phyloP scores from a whole-genome alignment of 2,797 vertebrate species.

The Crax fasciolata region DNA sequence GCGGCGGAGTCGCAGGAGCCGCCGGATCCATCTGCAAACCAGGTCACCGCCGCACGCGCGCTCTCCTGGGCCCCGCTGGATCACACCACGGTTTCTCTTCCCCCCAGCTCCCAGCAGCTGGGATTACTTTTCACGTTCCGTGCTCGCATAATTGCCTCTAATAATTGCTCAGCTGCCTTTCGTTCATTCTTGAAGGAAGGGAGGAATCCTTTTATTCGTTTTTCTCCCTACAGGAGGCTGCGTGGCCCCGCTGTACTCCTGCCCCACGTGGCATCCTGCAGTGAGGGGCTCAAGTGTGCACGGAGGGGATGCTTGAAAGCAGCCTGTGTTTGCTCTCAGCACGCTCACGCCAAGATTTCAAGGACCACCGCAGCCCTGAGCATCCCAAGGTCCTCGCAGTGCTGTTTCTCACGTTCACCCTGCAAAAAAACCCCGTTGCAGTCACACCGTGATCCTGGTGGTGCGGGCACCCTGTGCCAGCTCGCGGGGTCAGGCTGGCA shows the following conservation, averaged over 20 bases:
- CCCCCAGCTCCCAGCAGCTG: constrained; percentile 38
- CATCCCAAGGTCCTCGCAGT: not conserved
- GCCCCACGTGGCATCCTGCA: not conserved
- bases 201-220: too few species aligned
- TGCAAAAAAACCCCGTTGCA: constrained; percentile 22
- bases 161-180: constrained; percentile 43
- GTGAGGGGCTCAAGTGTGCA: not conserved
- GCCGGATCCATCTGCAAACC: constrained; percentile 60
- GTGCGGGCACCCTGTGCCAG: not conserved
- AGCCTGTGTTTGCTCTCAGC: fast-evolving
- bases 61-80: constrained; percentile 64
- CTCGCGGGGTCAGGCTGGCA: constrained; percentile 34
- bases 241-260: not conserved
- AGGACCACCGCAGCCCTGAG: not conserved
- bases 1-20: constrained; percentile 25
- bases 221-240: not conserved
- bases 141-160: constrained; percentile 66
- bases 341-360: not conserved
- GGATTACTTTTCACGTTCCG: constrained; percentile 46
- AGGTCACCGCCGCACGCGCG: constrained; percentile 51
- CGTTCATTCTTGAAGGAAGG: not conserved
- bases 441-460: fast-evolving
- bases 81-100: constrained; percentile 38
- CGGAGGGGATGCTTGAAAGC: not conserved
- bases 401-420: not conserved